Evolutionary conservation across 1,140 invertebrate species (phyloP), one percentile per base, ranked within the genome.

Genomic region (Nasonia longicornis): DNA sequence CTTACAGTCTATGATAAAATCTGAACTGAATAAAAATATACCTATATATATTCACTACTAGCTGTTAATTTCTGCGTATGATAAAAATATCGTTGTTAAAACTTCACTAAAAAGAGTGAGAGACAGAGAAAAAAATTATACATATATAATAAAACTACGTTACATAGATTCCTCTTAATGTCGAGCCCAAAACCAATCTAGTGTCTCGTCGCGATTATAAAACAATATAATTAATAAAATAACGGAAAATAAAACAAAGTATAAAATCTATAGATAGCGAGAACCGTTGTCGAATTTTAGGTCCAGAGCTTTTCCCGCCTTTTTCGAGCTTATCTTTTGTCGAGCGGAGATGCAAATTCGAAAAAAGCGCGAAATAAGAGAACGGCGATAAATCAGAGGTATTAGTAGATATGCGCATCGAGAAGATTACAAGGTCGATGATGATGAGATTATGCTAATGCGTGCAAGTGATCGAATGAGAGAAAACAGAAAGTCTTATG

Each of bases 261-360:
- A 80, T 31, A 48, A 26, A 75, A 75, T 35, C 4, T 29, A 35
- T 35, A 67, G 12, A 16, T 67, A 52, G 22, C 3, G n/a, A 10
- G 70, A 29, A 71, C n/a, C n/a, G 29, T 26, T 66, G 67, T 81
- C 52, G 45, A 72, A n/a, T 64, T 63, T 72, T 70, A 70, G 48
- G 70, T 77, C 52, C 74, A 77, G 64, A 77, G 73, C 74, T 81
- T 81, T 74, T 81, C 31, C 29, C 72, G 80, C 80, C 80, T 81
- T 80, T 73, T 67, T 77, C 67, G 73, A 81, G 72, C 66, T 76
- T 81, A 81, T 64, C 11, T 76, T 58, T 31, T 80, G 10, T 80
- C 3, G n/a, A 16, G 66, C 70, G 48, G 58, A 48, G 31, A 80
- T 48, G n/a, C 6, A 20, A 48, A 80, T 73, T 80, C 42, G 42